Evolutionary conservation across 2,888 invertebrate species (phyloP).

Genomic region (Eupithecia pulchellata): DNA sequence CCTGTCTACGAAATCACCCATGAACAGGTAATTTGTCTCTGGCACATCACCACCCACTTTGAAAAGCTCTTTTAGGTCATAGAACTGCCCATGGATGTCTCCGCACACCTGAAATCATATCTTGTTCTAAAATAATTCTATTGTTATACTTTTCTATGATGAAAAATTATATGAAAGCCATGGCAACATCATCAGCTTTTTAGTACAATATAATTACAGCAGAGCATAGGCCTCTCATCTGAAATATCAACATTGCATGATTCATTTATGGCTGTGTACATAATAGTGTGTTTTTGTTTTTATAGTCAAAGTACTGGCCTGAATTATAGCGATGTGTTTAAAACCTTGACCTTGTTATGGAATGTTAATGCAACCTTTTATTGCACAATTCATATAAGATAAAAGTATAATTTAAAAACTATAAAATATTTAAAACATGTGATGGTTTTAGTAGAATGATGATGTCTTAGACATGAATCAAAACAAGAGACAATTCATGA

Average conservation of each 20-base stretch:
- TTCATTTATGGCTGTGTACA: background rate
- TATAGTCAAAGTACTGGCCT: background rate
- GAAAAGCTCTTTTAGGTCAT: slow-evolving; percentile 98
- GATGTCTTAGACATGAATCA: background rate
- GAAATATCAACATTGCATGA: background rate
- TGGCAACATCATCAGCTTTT: background rate
- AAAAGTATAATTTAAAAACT: background rate
- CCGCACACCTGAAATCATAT: slow-evolving; percentile 93
- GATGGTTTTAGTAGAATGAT: background rate
- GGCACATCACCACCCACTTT: slow-evolving; percentile 99
- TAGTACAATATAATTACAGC: background rate
- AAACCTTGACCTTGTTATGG: slow-evolving; percentile 5
- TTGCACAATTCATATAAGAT: background rate
- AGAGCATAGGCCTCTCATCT: background rate
- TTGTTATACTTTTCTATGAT: background rate
- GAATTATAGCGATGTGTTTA: background rate
- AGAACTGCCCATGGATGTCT: slow-evolving; percentile 99
- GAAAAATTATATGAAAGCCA: no score
- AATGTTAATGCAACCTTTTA: background rate
- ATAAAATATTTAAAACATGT: background rate
- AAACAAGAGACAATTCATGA: slow-evolving; percentile 1
- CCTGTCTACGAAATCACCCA: slow-evolving; percentile 99
- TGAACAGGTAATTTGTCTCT: slow-evolving; percentile 99
- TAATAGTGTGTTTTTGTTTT: background rate
- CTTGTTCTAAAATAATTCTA: background rate